A percentile compares a stretch with the other conserved stretches of the same genome.
Conservation (phyloP, 1,140 invertebrate species). For the Drosophila elegans region DNA sequence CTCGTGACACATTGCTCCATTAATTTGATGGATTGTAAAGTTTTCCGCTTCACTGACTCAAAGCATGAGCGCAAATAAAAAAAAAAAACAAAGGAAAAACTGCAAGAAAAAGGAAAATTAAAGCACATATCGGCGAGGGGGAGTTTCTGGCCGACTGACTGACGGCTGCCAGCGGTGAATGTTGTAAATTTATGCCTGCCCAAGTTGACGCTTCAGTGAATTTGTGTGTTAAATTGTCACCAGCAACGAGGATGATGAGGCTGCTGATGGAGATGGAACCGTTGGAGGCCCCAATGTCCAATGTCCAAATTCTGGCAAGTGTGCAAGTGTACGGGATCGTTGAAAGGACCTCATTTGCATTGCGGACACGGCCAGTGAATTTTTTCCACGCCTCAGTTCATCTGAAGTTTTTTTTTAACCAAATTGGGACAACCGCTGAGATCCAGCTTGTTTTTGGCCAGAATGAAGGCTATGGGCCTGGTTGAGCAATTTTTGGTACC, state of each 20-base stretch:
- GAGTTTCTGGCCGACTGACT: constrained; percentile 7
- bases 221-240: constrained; percentile 78
- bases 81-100: constrained; percentile 45
- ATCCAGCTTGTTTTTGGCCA: constrained; percentile 1
- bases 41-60: constrained; percentile 74
- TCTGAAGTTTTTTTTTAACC: constrained; percentile 41
- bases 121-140: constrained; percentile 48
- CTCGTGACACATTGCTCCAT: constrained; percentile 82
- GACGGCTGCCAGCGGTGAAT: constrained; percentile 12
- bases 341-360: constrained; percentile 79
- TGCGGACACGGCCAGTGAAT: constrained; percentile 69
- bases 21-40: constrained; percentile 84
- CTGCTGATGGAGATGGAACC: constrained; percentile 19
- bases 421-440: constrained; percentile 48
- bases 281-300: constrained; percentile 20
- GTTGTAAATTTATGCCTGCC: constrained; percentile 77
- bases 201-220: constrained; percentile 74
- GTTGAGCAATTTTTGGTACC: constrained; percentile 16
- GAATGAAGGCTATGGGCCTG: background rate
- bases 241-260: constrained; percentile 44
- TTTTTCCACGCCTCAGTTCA: constrained; percentile 60
- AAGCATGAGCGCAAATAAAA: constrained; percentile 32
- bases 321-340: constrained; percentile 20
- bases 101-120: constrained; percentile 74
- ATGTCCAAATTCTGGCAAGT: no score